Evolutionary conservation across 2,113 vertebrate species (phyloP).

Genomic region (Brienomyrus brachyistius): DNA sequence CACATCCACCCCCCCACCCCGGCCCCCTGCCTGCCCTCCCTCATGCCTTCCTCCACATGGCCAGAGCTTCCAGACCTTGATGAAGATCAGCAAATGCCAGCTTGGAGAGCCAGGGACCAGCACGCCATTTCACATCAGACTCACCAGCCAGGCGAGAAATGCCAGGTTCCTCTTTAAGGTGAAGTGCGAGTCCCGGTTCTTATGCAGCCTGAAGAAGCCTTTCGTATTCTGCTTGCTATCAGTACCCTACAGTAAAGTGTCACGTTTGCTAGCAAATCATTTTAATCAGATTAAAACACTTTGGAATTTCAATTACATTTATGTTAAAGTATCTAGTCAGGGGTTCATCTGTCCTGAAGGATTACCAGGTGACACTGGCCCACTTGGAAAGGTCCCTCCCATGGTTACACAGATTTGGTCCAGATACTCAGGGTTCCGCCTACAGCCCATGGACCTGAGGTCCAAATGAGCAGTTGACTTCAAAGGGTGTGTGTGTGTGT

Average conservation of each 20-base stretch:
- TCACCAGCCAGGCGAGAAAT: background rate
- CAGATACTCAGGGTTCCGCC: background rate
- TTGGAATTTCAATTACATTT: background rate
- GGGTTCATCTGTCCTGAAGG: background rate
- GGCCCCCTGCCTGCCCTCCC: background rate
- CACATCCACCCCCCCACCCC: slow-evolving; percentile 25
- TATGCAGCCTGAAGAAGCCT: background rate
- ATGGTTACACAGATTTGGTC: background rate
- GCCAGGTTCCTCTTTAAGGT: background rate
- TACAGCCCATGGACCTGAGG: background rate
- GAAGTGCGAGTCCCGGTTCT: background rate
- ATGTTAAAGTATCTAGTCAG: background rate
- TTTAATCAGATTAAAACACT: background rate
- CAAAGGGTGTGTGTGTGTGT: background rate
- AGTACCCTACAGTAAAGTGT: background rate
- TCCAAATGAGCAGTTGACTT: background rate
- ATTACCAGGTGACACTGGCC: background rate
- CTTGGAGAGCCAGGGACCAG: background rate
- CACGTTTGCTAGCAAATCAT: background rate
- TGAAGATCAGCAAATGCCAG: slow-evolving; percentile 16
- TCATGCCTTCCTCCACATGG: background rate
- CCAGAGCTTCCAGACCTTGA: background rate
- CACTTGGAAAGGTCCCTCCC: background rate
- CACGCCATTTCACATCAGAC: slow-evolving; percentile 1
- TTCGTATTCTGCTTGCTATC: background rate